Conservation (phyloP, 1,140 invertebrate genomes). For the Drosophila nannoptera region DNA sequence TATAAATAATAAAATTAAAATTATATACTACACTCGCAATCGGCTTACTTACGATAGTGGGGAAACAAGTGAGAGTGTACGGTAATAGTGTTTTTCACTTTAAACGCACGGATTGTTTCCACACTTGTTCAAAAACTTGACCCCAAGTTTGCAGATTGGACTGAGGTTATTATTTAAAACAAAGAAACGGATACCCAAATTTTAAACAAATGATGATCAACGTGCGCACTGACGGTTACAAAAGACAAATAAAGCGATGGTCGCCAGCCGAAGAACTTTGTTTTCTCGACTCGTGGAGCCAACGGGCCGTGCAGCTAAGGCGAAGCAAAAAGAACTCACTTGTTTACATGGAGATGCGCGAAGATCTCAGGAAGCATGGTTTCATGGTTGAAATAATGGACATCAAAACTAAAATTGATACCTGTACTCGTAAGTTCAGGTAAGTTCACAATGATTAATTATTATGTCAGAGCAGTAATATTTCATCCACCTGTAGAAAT, state of each 20-base stretch:
- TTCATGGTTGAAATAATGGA: neutral
- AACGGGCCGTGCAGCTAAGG: slow-evolving; percentile 9
- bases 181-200: neutral
- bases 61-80: too few species aligned
- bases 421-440: too few species aligned
- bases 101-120: too few species aligned
- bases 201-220: neutral
- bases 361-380: slow-evolving; percentile 5
- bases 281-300: slow-evolving; percentile 36
- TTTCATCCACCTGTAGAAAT: too few species aligned
- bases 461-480: neutral
- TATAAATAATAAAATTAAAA: too few species aligned
- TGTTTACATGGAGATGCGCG: slow-evolving; percentile 31
- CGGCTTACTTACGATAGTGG: too few species aligned
- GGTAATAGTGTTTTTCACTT: too few species aligned
- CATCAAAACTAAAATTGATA: too few species aligned
- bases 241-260: slow-evolving; percentile 14
- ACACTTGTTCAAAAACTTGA: neutral
- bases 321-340: slow-evolving; percentile 19
- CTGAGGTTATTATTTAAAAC: neutral
- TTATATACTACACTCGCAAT: too few species aligned
- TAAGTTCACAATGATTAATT: neutral
- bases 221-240: neutral
- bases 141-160: neutral
- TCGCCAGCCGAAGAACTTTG: slow-evolving; percentile 10